A percentile compares a stretch with the other conserved stretches of the same genome.
These are phyloP conservation scores for Ernsta delagoae DNA, from an alignment of 2,888 invertebrate genomes.

Conservation along the genomic window DNA sequence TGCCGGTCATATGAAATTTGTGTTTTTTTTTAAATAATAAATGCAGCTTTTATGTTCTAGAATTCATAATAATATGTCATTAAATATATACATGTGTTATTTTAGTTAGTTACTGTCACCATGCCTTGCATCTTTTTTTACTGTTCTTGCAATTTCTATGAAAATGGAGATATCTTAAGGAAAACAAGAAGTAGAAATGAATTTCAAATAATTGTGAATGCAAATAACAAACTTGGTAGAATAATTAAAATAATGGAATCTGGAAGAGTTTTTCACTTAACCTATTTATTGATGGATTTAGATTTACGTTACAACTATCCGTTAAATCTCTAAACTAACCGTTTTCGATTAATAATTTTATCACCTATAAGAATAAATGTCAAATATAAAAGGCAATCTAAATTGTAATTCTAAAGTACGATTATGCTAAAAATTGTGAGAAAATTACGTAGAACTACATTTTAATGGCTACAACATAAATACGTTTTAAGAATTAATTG, in stretches of 20 bases:
- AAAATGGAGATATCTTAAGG: no score
- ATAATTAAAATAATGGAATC: not conserved
- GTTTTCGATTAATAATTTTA: not conserved
- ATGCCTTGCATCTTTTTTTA: no score
- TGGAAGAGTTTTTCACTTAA: not conserved
- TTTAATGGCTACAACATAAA: not conserved
- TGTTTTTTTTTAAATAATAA: no score
- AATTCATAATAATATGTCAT: no score
- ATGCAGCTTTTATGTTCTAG: no score
- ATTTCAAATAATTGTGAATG: no score
- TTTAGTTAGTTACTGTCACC: no score
- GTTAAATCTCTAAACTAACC: slow-evolving; percentile 22
- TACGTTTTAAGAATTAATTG: not conserved
- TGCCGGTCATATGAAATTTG: no score
- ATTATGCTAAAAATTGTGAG: slow-evolving; percentile 17
- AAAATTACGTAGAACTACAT: slow-evolving; percentile 2
- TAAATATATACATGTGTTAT: no score
- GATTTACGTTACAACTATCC: slow-evolving; percentile 16
- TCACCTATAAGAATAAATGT: slow-evolving; percentile 9
- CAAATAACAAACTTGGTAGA: no score
- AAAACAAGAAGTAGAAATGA: no score
- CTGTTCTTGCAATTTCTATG: no score
- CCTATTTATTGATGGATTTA: not conserved
- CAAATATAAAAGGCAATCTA: slow-evolving; percentile 23
- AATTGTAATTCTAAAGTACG: slow-evolving; percentile 1